Evolutionary conservation across 2,888 invertebrate genomes (phyloP).

Genomic region (Unio pictorum): DNA sequence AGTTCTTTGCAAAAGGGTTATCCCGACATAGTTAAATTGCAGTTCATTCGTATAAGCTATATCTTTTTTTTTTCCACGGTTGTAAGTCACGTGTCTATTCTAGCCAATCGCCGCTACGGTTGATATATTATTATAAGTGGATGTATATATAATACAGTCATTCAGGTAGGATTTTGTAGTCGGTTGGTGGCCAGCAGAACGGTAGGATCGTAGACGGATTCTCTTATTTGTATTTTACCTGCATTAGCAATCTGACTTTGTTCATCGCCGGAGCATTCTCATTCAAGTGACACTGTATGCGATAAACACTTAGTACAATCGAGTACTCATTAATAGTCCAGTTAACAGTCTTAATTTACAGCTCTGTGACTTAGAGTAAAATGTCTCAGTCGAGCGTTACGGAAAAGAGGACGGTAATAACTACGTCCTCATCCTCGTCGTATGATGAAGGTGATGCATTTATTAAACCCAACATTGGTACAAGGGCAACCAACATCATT

Average conservation of each 20-base stretch:
- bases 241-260: too few relatives aligned
- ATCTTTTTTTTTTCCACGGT: not conserved
- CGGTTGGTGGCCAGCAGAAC: conserved; percentile 4
- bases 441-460: conserved; percentile 35
- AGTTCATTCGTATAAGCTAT: too few relatives aligned
- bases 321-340: not conserved
- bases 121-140: conserved; percentile 27
- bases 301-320: not conserved
- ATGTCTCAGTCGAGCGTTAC: conserved; percentile 57
- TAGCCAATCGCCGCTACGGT: conserved; percentile 26
- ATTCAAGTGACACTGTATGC: not conserved
- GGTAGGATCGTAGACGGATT: conserved; percentile 1
- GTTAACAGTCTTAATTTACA: not conserved
- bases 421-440: conserved; percentile 32
- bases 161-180: conserved; percentile 38
- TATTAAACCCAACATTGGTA: conserved; percentile 49
- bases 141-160: conserved; percentile 31
- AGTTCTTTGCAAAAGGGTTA: conserved; percentile 11
- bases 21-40: conserved; percentile 2
- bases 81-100: conserved; percentile 20
- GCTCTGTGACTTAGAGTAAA: conserved; percentile 10
- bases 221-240: not conserved
- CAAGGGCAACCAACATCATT: conserved; percentile 43
- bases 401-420: conserved; percentile 60
- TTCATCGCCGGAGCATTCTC: too few relatives aligned